Percentiles rank a stretch among this genome's conserved stretches.
Evolutionary conservation across 2,113 vertebrate species (phyloP).

Genomic region (Lepisosteus osseus): DNA sequence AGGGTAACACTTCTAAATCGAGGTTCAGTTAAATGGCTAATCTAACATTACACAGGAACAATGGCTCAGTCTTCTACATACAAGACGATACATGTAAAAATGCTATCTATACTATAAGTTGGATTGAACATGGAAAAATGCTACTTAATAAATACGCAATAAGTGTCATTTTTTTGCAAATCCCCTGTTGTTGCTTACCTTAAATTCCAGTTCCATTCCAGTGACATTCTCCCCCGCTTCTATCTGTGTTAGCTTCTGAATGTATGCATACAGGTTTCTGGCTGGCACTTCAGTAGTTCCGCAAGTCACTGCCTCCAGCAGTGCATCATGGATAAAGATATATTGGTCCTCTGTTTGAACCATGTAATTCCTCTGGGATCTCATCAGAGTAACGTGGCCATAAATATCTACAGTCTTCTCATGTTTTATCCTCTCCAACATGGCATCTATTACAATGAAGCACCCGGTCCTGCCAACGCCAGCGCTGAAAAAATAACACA

Average conservation of each 20-base stretch:
- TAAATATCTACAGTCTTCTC: constrained; percentile 99
- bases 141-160: too few species aligned
- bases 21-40: too few species aligned
- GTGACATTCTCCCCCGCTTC: constrained; percentile 96
- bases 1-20: too few species aligned
- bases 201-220: constrained; percentile 98
- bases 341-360: constrained; percentile 99
- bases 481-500: constrained; percentile 64
- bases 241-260: constrained; percentile 97
- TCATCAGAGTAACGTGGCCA: constrained; percentile 97
- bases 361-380: constrained; percentile 98
- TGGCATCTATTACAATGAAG: constrained; percentile 98
- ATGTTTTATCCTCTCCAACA: constrained; percentile 97
- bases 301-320: constrained; percentile 96
- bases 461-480: constrained; percentile 96
- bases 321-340: constrained; percentile 96
- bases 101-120: too few species aligned
- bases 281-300: constrained; percentile 99
- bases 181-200: constrained; percentile 65
- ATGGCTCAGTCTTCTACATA: too few species aligned
- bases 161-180: neutral
- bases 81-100: too few species aligned
- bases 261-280: constrained; percentile 96
- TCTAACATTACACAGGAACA: too few species aligned
- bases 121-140: too few species aligned